Conservation (phyloP, 2,888 invertebrate species). For the Philereme vetulata region DNA sequence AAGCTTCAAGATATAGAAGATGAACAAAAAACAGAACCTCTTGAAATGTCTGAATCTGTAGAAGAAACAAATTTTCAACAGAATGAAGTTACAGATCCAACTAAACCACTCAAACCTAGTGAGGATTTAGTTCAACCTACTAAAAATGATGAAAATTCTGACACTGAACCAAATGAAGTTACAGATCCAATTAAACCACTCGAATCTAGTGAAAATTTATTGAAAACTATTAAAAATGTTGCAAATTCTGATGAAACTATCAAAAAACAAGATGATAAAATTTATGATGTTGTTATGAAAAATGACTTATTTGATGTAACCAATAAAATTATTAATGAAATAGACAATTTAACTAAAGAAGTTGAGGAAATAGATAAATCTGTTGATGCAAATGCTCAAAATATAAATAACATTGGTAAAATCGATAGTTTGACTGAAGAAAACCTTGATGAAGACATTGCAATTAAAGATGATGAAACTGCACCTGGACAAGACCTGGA, state of each 20-base stretch:
- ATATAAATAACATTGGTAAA: not conserved
- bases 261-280: conserved; percentile 2
- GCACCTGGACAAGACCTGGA: conserved; percentile 12
- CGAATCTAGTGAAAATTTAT: not conserved
- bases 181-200: not conserved
- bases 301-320: conserved; percentile 5
- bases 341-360: conserved; percentile 13
- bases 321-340: conserved; percentile 5
- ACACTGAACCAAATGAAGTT: not conserved
- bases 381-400: not conserved
- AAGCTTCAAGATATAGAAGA: not conserved
- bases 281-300: conserved; percentile 7
- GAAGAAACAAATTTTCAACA: not conserved
- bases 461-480: not conserved
- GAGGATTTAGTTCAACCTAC: too few relatives aligned
- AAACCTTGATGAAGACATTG: conserved; percentile 1
- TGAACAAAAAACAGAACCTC: not conserved
- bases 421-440: not conserved
- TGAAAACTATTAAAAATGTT: not conserved
- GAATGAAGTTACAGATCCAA: not conserved
- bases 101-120: too few relatives aligned
- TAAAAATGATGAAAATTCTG: too few relatives aligned
- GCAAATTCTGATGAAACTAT: not conserved
- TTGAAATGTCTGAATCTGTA: not conserved
- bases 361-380: not conserved